Percentiles rank a stretch among this genome's conserved stretches.
Evolutionary conservation across 2,113 vertebrate species (phyloP).

Genomic region (Gymnobelideus leadbeateri): DNA sequence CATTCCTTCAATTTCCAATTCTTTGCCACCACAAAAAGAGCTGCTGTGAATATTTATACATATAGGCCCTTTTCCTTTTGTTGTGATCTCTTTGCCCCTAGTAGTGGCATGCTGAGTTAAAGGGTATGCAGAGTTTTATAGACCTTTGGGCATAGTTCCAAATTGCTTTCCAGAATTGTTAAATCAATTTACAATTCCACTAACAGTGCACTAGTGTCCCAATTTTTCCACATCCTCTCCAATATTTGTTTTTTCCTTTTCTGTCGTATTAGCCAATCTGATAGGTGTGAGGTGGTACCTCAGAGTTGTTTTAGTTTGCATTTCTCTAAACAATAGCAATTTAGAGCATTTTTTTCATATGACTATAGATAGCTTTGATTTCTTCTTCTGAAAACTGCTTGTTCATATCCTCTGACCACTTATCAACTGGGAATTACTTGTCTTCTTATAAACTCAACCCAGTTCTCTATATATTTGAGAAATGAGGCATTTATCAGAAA

Average conservation of each 20-base stretch:
- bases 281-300: background rate
- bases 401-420: background rate
- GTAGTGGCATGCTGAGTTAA: background rate
- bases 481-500: background rate
- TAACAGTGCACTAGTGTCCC: background rate
- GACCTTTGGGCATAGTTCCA: background rate
- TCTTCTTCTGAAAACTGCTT: background rate
- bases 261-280: background rate
- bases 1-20: background rate
- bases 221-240: background rate
- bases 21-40: background rate
- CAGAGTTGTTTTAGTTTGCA: background rate
- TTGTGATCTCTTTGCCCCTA: background rate
- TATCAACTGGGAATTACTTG: background rate
- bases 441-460: background rate
- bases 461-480: background rate
- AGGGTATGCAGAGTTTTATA: background rate
- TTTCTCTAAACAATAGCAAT: background rate
- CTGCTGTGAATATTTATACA: background rate
- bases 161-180: background rate
- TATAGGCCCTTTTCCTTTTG: background rate
- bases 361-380: background rate
- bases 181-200: background rate
- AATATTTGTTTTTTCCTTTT: background rate
- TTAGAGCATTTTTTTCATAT: background rate